Base-by-base conservation (phyloP, 1,140 invertebrate genomes). In the Drosophila lacteicornis region DNA sequence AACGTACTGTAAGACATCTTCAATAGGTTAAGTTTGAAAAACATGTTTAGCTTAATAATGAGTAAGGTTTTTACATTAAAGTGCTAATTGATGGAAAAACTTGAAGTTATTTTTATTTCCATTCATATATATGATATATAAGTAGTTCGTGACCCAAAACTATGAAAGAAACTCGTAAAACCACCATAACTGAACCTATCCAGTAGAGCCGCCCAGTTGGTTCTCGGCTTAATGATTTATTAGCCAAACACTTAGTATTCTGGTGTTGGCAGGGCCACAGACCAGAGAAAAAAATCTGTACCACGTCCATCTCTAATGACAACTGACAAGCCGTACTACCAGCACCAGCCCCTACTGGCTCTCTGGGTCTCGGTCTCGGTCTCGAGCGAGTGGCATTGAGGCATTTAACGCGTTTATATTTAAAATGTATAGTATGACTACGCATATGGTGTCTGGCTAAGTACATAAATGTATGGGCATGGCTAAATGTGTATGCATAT, bases 401-500 rank as follows among this genome's bases (percentile, higher is more conserved):
- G 61, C 69, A 80, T 68, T 79, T 80, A 80, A 68, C 76, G 78
- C 78, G 50, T 68, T 80, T 74, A 79, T 74, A 79, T 79, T 79
- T 74, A 74, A 80, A 79, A 79, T 79, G 76, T 79, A 74, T 67
- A 62, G 76, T 79, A 79, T 79, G 68, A 74, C 76, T 74, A 79
- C 76, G 61, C 77, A 80, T 79, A 79, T 79, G 77, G 78, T 80
- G 63, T 75, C 75, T 66, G 69, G 75, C 73, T 67, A 77, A 76
- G 73, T 77, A 75, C 59, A 57, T 80, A 76, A 62, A 57, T 79
- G 47, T 75, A 60, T 42, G 60, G 38, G 43, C 57, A 62, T 65
- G 42, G 46, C 59, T 40, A 43, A 68, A 49, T 36, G 45, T 60
- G 43, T 67, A n/a, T 71, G 63, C 62, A 50, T 59, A 63, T 59